These are phyloP conservation scores for Odontocolon sp. DNA, from an alignment of 2,888 invertebrate genomes.

Conservation along the genomic window DNA sequence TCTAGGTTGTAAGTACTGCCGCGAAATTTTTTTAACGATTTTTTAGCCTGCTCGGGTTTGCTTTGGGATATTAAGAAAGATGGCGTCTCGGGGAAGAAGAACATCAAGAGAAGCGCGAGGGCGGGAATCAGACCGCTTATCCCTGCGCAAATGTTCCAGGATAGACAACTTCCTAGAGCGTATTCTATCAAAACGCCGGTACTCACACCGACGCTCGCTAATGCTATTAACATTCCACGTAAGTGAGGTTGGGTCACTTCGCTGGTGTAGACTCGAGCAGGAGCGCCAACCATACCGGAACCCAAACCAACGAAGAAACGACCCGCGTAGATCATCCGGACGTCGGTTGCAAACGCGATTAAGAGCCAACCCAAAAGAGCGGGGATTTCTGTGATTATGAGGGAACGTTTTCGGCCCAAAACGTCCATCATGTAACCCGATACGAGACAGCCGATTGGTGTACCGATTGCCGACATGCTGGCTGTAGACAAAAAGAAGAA, in stretches of 20 bases:
- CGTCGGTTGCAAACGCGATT: constrained; percentile 83
- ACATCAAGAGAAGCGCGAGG: constrained; percentile 84
- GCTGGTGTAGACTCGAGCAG: constrained; percentile 87
- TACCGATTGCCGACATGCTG: constrained; percentile 85
- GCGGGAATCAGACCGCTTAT: constrained; percentile 85
- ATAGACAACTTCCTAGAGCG: constrained; percentile 83
- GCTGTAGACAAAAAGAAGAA: constrained; percentile 79
- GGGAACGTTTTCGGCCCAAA: constrained; percentile 85
- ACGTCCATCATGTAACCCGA: constrained; percentile 88
- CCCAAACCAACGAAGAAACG: constrained; percentile 87
- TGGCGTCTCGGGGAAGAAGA: constrained; percentile 88
- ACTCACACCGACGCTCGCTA: constrained; percentile 88
- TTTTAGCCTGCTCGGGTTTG: constrained; percentile 84
- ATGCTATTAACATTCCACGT: constrained; percentile 88
- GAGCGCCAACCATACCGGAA: constrained; percentile 88
- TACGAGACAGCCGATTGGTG: constrained; percentile 87
- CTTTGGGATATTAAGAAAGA: constrained; percentile 86
- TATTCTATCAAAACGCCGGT: constrained; percentile 87
- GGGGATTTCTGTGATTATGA: constrained; percentile 86
- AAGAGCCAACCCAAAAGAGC: constrained; percentile 87
- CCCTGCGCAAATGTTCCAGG: constrained; percentile 86
- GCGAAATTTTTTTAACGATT: constrained; percentile 83
- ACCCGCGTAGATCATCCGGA: constrained; percentile 85
- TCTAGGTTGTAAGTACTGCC: constrained; percentile 85
- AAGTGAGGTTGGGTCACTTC: constrained; percentile 88